phyloP scores from a whole-genome alignment of 2,888 invertebrate genomes.

The Drosophila pseudotakahashii region DNA sequence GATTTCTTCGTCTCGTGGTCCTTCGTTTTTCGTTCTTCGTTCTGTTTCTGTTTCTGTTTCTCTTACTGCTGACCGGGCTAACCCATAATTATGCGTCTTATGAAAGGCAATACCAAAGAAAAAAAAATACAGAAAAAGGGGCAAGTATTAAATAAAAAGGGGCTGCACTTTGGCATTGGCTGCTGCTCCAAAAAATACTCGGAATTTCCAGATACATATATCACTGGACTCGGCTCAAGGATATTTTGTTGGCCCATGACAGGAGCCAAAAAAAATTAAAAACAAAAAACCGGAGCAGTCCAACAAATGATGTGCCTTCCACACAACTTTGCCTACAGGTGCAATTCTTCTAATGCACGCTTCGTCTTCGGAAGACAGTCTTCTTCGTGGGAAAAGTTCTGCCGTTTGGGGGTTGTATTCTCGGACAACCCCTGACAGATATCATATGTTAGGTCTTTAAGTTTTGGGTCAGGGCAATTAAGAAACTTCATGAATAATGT shows the following conservation, averaged over 20 bases:
- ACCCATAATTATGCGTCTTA: conserved; percentile 81
- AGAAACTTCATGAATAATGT: no score
- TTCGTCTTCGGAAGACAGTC: conserved; percentile 1
- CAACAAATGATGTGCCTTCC: conserved; percentile 26
- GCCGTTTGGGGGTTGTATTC: background rate
- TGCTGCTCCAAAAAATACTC: conserved; percentile 57
- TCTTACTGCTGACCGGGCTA: conserved; percentile 50
- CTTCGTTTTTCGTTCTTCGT: conserved; percentile 29
- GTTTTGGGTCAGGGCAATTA: background rate
- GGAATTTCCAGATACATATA: conserved; percentile 54
- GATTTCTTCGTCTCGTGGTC: conserved; percentile 55
- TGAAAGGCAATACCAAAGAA: conserved; percentile 37
- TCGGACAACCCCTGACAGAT: background rate
- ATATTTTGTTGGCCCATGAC: conserved; percentile 32
- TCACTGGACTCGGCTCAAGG: conserved; percentile 42
- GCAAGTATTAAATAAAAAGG: conserved; percentile 44
- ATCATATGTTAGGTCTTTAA: background rate
- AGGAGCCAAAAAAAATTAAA: conserved; percentile 13
- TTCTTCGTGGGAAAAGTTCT: conserved; percentile 17
- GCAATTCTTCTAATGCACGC: conserved; percentile 32
- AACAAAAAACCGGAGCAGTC: conserved; percentile 5
- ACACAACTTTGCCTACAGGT: conserved; percentile 20
- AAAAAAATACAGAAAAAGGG: conserved; percentile 23
- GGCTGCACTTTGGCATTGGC: conserved; percentile 44
- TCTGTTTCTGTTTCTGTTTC: conserved; percentile 10